phyloP scores from a whole-genome alignment of 92 coral and sea anemone genomes.

The Montipora capitata region DNA sequence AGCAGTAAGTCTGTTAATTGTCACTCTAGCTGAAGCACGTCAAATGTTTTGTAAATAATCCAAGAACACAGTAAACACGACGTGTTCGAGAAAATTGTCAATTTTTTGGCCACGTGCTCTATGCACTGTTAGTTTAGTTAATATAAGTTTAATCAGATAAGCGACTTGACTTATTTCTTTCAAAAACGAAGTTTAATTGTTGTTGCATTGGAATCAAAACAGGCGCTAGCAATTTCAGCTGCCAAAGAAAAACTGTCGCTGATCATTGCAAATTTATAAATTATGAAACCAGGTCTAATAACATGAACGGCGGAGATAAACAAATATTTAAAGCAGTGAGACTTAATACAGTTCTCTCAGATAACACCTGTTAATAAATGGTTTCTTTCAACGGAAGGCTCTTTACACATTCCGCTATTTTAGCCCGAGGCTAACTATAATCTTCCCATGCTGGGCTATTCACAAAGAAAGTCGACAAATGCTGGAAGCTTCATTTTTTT shows the following conservation, averaged over 20 bases:
- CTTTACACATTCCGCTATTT: neutral
- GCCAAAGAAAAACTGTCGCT: neutral
- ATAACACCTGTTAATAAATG: slow-evolving; percentile 36
- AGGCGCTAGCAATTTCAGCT: too few relatives aligned
- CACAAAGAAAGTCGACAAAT: neutral
- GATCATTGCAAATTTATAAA: slow-evolving; percentile 3
- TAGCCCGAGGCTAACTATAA: slow-evolving; percentile 27
- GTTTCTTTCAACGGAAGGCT: neutral
- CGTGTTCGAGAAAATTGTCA: too few relatives aligned
- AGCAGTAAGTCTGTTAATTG: neutral
- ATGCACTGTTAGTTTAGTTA: neutral
- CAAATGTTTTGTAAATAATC: neutral
- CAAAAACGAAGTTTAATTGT: too few relatives aligned
- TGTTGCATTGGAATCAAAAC: neutral
- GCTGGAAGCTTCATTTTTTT: neutral
- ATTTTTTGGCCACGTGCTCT: neutral
- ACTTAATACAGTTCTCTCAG: neutral
- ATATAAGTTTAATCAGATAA: neutral
- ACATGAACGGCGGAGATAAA: slow-evolving; percentile 14
- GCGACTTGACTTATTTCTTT: neutral
- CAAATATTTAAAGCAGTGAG: neutral
- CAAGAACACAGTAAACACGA: neutral
- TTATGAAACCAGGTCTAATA: neutral
- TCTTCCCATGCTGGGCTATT: slow-evolving; percentile 20
- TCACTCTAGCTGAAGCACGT: neutral